Evolutionary conservation across 2,797 vertebrate species (phyloP), one percentile per base, ranked within the genome.

Genomic region (Chlorospingus flavigularis): DNA sequence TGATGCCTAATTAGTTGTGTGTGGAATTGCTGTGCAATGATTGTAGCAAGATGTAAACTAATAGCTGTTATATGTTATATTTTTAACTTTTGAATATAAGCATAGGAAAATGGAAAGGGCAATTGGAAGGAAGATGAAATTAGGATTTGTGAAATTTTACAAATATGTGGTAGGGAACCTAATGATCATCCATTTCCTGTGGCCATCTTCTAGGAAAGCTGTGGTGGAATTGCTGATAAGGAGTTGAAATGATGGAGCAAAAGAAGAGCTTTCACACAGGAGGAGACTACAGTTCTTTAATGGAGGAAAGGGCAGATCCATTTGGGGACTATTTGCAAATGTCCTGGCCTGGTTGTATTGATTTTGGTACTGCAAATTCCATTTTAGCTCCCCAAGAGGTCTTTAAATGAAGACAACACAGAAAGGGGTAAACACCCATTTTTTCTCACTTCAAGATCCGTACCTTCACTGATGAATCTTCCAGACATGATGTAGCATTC

Each of bases 371-470:
- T 75, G 12, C 6, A 43, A 39, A 50, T 17, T 54, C 7, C 30
- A 25, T 66, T 84, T 66, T 30, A 60, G 33, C 20, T 72, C 35
- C 25, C 26, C 17, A 30, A 73, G 77, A 79, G 6, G 7, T 70
- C 51, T 25, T 62, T 55, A 47, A 84, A 70, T 40, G 19, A 67
- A 54, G 42, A 86, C 35, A 37, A 24, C 2, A n/a, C 10, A 61
- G 14, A 31, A 74, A 60, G 12, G 33, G 21, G 8, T n/a, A 60
- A 83, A 58, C 10, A 0, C 0, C 0, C 9, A 14, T 80, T 88
- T 87, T 7, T 65, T 77, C 40, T 71, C 42, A 58, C 16, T 66
- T 75, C 43, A 45, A 26, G 45, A 62, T 40, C 25, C 37, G 25
- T 23, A 62, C 42, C n/a, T 83, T 76, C 55, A 35, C 21, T 51